A percentile compares a stretch with the other conserved stretches of the same genome.
These are phyloP conservation scores for Chymomyza amoena DNA, from an alignment of 2,888 invertebrate genomes.

Conservation along the genomic window DNA sequence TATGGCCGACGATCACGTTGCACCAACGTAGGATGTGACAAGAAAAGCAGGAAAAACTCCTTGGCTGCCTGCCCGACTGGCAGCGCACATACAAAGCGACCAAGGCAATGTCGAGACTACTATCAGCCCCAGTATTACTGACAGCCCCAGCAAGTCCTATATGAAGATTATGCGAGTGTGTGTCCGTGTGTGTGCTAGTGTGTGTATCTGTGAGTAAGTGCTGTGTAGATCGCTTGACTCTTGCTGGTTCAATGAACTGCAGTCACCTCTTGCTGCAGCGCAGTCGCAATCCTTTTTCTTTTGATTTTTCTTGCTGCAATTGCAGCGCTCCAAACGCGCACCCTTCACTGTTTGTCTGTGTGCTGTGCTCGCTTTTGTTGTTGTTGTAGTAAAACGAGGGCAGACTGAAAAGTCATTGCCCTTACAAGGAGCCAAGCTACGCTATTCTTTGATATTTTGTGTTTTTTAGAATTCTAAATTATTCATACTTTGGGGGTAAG, in stretches of 20 bases:
- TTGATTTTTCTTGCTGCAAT: slow-evolving; percentile 48
- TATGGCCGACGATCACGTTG: slow-evolving; percentile 40
- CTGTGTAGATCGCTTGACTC: slow-evolving; percentile 26
- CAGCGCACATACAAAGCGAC: neutral
- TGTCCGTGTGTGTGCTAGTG: slow-evolving; percentile 20
- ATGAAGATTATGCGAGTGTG: slow-evolving; percentile 8
- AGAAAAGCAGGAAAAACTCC: slow-evolving; percentile 72
- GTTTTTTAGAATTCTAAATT: too few species aligned
- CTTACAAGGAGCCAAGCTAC: too few species aligned
- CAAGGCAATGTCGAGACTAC: neutral
- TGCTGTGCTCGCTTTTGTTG: slow-evolving; percentile 13
- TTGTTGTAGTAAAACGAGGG: neutral
- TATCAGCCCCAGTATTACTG: slow-evolving; percentile 14
- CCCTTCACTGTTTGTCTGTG: slow-evolving; percentile 58
- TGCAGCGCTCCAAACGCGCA: slow-evolving; percentile 26
- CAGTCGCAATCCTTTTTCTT: slow-evolving; percentile 66
- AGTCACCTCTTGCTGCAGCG: slow-evolving; percentile 67
- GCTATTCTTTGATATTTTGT: too few species aligned
- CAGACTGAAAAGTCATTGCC: too few species aligned
- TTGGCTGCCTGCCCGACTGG: slow-evolving; percentile 38
- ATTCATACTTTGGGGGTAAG: too few species aligned
- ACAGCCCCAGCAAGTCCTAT: slow-evolving; percentile 39
- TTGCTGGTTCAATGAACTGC: slow-evolving; percentile 66
- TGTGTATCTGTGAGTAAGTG: slow-evolving; percentile 28
- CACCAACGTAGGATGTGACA: slow-evolving; percentile 59